phyloP scores from a whole-genome alignment of 1,140 invertebrate genomes.

The Drosophila nikananu region DNA sequence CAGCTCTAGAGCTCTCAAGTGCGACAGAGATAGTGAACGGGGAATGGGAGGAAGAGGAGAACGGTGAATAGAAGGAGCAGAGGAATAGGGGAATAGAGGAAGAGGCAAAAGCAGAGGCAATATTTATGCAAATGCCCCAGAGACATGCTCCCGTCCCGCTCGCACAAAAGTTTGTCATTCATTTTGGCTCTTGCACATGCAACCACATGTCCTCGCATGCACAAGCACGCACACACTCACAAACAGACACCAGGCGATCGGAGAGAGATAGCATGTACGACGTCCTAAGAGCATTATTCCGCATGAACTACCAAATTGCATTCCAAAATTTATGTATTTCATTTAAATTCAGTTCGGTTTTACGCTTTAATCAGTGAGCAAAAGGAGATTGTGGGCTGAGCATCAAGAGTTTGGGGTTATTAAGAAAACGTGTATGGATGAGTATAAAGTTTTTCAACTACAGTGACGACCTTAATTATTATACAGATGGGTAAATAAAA shows the following conservation, averaged over 20 bases:
- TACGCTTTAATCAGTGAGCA: conserved; percentile 40
- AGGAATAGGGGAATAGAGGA: conserved; percentile 3
- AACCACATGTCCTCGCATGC: conserved; percentile 53
- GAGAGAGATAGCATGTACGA: conserved; percentile 44
- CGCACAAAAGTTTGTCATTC: conserved; percentile 64
- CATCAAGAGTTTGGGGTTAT: not conserved
- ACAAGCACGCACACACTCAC: conserved; percentile 23
- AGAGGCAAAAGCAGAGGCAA: conserved; percentile 39
- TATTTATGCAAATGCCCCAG: conserved; percentile 76
- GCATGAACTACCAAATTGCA: conserved; percentile 70
- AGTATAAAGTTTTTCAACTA: not conserved
- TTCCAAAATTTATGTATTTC: conserved; percentile 73
- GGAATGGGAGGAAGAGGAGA: not conserved
- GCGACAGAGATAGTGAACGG: conserved; percentile 7
- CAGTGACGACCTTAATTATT: no score
- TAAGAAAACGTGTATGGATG: not conserved
- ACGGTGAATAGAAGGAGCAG: not conserved
- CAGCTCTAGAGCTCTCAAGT: conserved; percentile 22
- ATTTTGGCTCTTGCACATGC: conserved; percentile 54
- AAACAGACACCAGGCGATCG: not conserved
- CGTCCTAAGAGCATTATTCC: conserved; percentile 59
- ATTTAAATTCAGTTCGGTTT: conserved; percentile 54
- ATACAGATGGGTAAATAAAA: no score
- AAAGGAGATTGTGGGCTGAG: not conserved
- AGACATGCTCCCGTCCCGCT: conserved; percentile 35